These are phyloP conservation scores for Lamellibrachia luymesi DNA, from an alignment of 1,140 invertebrate genomes.

Conservation along the genomic window DNA sequence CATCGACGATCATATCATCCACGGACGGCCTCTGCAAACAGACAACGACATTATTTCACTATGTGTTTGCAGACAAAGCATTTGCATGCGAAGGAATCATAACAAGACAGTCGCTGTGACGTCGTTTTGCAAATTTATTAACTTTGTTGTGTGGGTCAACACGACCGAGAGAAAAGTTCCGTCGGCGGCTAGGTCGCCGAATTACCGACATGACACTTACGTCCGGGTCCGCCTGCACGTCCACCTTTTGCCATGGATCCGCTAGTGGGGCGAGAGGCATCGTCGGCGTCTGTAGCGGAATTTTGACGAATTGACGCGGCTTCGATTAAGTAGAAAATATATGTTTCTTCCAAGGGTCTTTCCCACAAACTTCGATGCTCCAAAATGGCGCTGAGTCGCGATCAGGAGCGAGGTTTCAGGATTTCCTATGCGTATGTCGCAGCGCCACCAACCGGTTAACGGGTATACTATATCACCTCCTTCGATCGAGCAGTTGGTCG, in stretches of 20 bases:
- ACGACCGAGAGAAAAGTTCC: background rate
- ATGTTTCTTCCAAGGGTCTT: background rate
- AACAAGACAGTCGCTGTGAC: background rate
- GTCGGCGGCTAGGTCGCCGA: background rate
- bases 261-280: conserved; percentile 54
- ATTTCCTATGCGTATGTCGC: background rate
- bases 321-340: background rate
- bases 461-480: background rate
- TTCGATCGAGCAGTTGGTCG: background rate
- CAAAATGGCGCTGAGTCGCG: background rate
- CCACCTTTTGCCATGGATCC: conserved; percentile 54
- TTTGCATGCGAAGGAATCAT: background rate
- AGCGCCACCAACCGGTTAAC: background rate
- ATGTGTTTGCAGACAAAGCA: background rate
- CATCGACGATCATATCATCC: background rate
- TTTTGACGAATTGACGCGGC: conserved; percentile 31
- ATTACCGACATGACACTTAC: conserved; percentile 31
- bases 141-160: background rate
- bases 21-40: background rate
- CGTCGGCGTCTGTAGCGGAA: conserved; percentile 45
- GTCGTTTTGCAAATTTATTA: background rate
- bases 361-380: conserved; percentile 3
- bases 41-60: background rate
- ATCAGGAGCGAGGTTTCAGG: background rate
- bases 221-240: conserved; percentile 47